Evolutionary conservation across 2,888 invertebrate genomes (phyloP), one percentile per base, ranked within the genome.

Genomic region (Eugnorisma glareosa): DNA sequence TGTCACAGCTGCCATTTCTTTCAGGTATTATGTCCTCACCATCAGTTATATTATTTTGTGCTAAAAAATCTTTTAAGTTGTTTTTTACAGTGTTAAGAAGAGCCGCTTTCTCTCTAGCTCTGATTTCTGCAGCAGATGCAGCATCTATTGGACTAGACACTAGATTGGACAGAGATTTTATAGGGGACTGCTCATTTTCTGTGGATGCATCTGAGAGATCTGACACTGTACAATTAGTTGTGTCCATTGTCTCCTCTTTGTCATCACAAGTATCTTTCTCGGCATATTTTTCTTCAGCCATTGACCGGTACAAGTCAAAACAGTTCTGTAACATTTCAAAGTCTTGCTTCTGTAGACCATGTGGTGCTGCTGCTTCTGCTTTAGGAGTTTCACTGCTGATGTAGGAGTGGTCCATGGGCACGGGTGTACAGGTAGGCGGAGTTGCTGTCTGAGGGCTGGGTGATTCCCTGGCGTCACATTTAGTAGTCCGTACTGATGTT

Each of bases 161-260:
- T 89, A 97, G 94, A 93, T 97, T 97, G 71, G 97, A 97, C 81
- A 97, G 93, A 75, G 97, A 97, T 91, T 97, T 97, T 43, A 97
- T 97, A 70, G 97, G 97, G 70, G 97, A 97, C 89, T 97, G 97
- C 85, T 95, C 96, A 93, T 91, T 94, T 88, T 95, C 95, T 87
- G 92, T 61, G 57, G 94, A 94, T 81, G 92, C 89, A 76, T 93
- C 93, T 28, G 95, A 93, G 64, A 93, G 75, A 89, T 95, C 95
- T 90, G 95, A 93, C 28, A 94, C 88, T 59, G 94, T 92, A 83
- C 94, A 93, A 81, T 94, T 94, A 77, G 93, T 91, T 31, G 94
- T 91, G 67, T 95, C 94, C 86, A 92, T 88, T 76, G 91, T 90
- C 81, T 94, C 94, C 31, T 94, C 92, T 90, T 94, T 94, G 15